Percentiles rank a stretch among this genome's conserved stretches.
Conservation (phyloP, 2,888 invertebrate genomes). For the Dicyrtoma fusca region DNA sequence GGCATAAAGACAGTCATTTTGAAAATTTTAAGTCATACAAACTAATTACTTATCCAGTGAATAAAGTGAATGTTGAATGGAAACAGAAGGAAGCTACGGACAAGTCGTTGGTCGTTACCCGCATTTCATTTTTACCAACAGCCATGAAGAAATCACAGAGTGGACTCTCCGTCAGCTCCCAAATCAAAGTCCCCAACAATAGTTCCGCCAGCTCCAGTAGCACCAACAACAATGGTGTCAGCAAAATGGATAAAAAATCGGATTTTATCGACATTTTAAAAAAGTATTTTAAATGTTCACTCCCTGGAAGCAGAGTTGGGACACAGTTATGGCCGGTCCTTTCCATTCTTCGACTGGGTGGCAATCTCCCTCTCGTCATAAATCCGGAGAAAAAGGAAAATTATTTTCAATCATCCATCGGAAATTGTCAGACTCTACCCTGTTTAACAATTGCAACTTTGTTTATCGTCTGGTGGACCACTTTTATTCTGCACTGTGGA, state of each 20-base stretch:
- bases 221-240: not conserved
- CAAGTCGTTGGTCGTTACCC: not conserved
- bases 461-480: slow-evolving; percentile 29
- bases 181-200: too few relatives aligned
- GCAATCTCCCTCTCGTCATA: slow-evolving; percentile 22
- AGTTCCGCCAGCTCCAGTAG: not conserved
- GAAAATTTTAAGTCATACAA: slow-evolving; percentile 28
- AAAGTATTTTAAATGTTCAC: slow-evolving; percentile 19
- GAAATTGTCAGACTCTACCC: slow-evolving; percentile 4
- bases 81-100: not conserved
- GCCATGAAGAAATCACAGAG: slow-evolving; percentile 32
- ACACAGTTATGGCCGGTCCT: slow-evolving; percentile 34
- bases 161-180: not conserved
- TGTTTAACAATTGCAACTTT: slow-evolving; percentile 17
- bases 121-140: not conserved
- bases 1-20: slow-evolving; percentile 8
- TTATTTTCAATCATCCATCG: not conserved
- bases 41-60: slow-evolving; percentile 25
- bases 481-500: slow-evolving; percentile 5
- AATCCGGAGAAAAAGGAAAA: slow-evolving; percentile 23
- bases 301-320: slow-evolving; percentile 20
- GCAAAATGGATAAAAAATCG: slow-evolving; percentile 19
- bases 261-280: slow-evolving; percentile 18
- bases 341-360: slow-evolving; percentile 25
- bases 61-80: too few relatives aligned